Base-by-base conservation (phyloP, 2,797 vertebrate species). In the Microhierax caerulescens region DNA sequence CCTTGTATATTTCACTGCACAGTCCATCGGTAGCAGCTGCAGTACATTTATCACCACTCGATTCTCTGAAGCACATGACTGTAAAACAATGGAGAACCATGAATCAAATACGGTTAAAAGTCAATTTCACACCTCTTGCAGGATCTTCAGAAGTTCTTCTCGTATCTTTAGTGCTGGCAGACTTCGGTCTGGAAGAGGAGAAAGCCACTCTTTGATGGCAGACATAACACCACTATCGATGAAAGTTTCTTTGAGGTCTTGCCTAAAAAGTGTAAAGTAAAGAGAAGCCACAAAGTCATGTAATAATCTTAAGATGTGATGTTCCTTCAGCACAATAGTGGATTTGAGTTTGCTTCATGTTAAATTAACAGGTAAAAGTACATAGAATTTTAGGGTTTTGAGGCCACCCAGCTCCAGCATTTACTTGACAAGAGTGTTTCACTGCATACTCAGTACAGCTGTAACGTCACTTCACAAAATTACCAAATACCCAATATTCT, bases 121-220 rank as follows among this genome's bases (percentile, higher is more conserved):
- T 69, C 70, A 94, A 43, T 32, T 87, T 77, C 98, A 98, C 93
- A 99, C 99, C 98, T 99, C 99, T 95, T 99, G 99, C 5, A 99
- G 98, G 95, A 99, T 99, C 98, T 98, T 98, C 41, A 99, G 98
- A 37, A 99, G 98, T 82, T 99, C 99, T 93, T 99, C 99, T 76
- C 99, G 97, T 97, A 99, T 99, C 91, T 99, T 98, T 10, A 99
- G 98, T 2, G 99, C 99, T 1, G 99, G 99, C 41, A 99, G 98
- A 39, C 99, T 99, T 93, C 99, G 98, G 92, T 99, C 99, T 5
- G 99, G 99, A 7, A 99, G 98, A 70, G 99, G 99, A 65, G 99
- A 99, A 97, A 99, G 99, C 99, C 99, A 99, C 91, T 99, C 99
- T 97, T 99, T 99, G 79, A 99, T 99, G 84, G 99, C 99, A n/a